A percentile compares a stretch with the other conserved stretches of the same genome.
These are phyloP conservation scores for Actinostola sp. DNA, from an alignment of 92 coral and sea anemone genomes.

Conservation along the genomic window DNA sequence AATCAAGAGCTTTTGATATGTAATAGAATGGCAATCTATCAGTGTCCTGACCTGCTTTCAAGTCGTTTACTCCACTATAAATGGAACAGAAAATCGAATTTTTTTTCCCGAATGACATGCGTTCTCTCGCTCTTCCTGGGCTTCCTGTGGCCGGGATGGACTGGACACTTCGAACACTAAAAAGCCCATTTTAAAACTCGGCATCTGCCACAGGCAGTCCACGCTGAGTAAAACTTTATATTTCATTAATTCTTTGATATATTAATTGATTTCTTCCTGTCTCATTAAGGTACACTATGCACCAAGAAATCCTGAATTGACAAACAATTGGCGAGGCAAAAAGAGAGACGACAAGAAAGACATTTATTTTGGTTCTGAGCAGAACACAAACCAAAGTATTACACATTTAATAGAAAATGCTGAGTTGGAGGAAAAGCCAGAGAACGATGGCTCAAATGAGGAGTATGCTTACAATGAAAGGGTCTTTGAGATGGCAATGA, in stretches of 20 bases:
- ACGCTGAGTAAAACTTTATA: not conserved
- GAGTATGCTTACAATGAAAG: constrained; percentile 66
- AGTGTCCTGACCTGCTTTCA: too few relatives aligned
- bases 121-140: too few relatives aligned
- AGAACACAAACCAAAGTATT: constrained; percentile 21
- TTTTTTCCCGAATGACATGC: too few relatives aligned
- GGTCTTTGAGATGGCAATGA: constrained; percentile 83
- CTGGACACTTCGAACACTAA: too few relatives aligned
- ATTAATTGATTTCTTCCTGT: not conserved
- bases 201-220: too few relatives aligned
- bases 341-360: constrained; percentile 64
- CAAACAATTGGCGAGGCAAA: constrained; percentile 89
- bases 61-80: too few relatives aligned
- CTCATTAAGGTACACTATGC: constrained; percentile 61
- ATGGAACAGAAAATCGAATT: too few relatives aligned
- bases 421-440: constrained; percentile 49
- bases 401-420: constrained; percentile 52
- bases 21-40: too few relatives aligned
- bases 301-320: constrained; percentile 66
- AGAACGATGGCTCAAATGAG: constrained; percentile 39
- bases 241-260: not conserved
- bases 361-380: constrained; percentile 40
- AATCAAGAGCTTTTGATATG: too few relatives aligned
- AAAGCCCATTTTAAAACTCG: too few relatives aligned
- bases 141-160: too few relatives aligned